Evolutionary conservation across 2,888 invertebrate species (phyloP), one percentile per base, ranked within the genome.

Genomic region (Ptilodon capucinus): DNA sequence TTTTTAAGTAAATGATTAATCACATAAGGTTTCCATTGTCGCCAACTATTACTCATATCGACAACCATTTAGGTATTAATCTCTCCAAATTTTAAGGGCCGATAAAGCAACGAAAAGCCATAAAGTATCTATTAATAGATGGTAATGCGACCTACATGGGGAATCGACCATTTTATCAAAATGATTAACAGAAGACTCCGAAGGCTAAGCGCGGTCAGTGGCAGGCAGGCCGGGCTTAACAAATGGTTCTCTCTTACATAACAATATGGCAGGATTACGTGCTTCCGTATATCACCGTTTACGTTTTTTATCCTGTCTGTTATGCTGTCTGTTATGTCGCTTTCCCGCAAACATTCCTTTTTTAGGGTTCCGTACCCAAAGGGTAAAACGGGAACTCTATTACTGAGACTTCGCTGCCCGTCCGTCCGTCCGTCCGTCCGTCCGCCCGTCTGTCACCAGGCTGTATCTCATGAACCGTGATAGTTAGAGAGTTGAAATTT

Each of bases 101-200:
- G 13, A n/a, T 32, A 13, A 32, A n/a, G 6, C 14, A 13, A 32
- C 13, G 5, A 6, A n/a, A 32, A 5, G 7, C 32, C 7, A 32
- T 8, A 32, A 13, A 38, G n/a, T n/a, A n/a, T 43, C 21, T 44
- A 35, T 35, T 1, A 43, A 57, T 42, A 41, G 30, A 35, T 9
- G 42, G 21, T 21, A 40, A 49, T 46, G 54, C 19, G 38, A 50
- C 51, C 46, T 57, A 46, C 39, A 50, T 47, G 28, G 39, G 38
- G 42, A 46, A 56, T 45, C 38, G n/a, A 59, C 55, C 57, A 51
- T 59, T 60, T 52, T 36, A 65, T 70, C 65, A 66, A 56, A 51
- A 63, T 68, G 61, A 72, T 64, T 61, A 59, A 72, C 57, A 44
- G 53, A 44, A 19, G 49, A 48, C 40, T 53, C 16, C 50, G 43